Evolutionary conservation across 2,888 invertebrate species (phyloP).

Genomic region (Nephrocerus scutellatus): DNA sequence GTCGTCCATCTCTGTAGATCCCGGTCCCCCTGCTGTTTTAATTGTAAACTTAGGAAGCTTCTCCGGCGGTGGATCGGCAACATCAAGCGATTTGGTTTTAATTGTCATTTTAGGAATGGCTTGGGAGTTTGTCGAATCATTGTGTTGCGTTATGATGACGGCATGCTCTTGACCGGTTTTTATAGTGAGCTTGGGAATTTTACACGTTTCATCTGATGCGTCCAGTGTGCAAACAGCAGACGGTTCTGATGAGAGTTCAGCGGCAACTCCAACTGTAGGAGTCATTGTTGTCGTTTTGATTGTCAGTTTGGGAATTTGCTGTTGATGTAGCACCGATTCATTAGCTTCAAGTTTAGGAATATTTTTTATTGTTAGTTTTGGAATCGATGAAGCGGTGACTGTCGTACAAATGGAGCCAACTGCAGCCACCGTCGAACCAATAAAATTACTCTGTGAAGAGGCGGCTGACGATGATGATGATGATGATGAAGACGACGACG

Average conservation of each 20-base stretch:
- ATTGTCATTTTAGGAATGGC: conserved; percentile 43
- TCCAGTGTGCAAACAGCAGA: conserved; percentile 1
- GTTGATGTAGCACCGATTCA: conserved; percentile 26
- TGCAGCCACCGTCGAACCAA: conserved; percentile 22
- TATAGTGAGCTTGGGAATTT: conserved; percentile 49
- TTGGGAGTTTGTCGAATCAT: conserved; percentile 39
- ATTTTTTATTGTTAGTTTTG: conserved; percentile 56
- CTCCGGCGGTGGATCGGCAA: conserved; percentile 28
- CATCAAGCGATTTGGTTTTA: conserved; percentile 42
- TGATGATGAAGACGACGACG: conserved; percentile 14
- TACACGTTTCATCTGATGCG: conserved; percentile 11
- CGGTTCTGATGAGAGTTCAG: too few relatives aligned
- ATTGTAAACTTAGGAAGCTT: conserved; percentile 48
- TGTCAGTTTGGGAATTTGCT: conserved; percentile 43
- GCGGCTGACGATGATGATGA: too few relatives aligned
- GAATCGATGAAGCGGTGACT: conserved; percentile 48
- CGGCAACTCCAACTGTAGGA: conserved; percentile 10
- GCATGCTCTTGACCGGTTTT: conserved; percentile 46
- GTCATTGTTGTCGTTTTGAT: conserved; percentile 30
- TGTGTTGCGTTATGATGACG: conserved; percentile 47
- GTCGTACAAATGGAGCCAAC: too few relatives aligned
- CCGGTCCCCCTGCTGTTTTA: conserved; percentile 29
- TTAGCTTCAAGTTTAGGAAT: conserved; percentile 30
- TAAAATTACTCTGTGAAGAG: conserved; percentile 20
- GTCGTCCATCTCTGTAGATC: conserved; percentile 13